Evolutionary conservation across 2,888 invertebrate species (phyloP).

Genomic region (Cryptocephalus moraei): DNA sequence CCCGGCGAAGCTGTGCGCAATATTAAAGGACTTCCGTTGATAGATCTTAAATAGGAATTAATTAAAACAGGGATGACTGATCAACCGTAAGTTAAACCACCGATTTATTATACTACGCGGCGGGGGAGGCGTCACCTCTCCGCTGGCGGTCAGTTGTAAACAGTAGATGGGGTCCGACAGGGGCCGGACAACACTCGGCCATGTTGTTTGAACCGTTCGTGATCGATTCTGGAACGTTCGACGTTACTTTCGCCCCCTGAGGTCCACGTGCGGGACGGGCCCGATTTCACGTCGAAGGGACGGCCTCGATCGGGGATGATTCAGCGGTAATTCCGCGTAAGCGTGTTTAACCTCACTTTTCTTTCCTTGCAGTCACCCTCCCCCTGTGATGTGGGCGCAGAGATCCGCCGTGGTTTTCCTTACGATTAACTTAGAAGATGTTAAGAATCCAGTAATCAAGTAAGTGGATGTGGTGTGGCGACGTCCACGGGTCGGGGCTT

Average conservation of each 20-base stretch:
- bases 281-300: slow-evolving; percentile 3
- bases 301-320: neutral
- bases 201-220: slow-evolving; percentile 24
- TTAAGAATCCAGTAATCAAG: slow-evolving; percentile 74
- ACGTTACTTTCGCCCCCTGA: neutral
- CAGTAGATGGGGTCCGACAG: slow-evolving; percentile 2
- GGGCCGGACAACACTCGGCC: slow-evolving; percentile 18
- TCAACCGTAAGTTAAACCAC: slow-evolving; percentile 23
- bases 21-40: too few species aligned
- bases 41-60: slow-evolving; percentile 2
- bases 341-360: slow-evolving; percentile 27
- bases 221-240: slow-evolving; percentile 31
- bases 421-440: slow-evolving; percentile 84
- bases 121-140: too few species aligned
- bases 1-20: too few species aligned
- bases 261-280: neutral
- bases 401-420: slow-evolving; percentile 71
- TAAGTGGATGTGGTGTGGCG: slow-evolving; percentile 34
- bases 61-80: slow-evolving; percentile 23
- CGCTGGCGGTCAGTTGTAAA: neutral
- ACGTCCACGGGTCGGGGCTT: too few species aligned
- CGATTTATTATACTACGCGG: neutral
- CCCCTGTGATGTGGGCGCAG: slow-evolving; percentile 92
- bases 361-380: slow-evolving; percentile 47
- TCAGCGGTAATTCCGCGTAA: neutral